Conservation (phyloP, 2,797 vertebrate genomes). For the Myotis vivesi region DNA sequence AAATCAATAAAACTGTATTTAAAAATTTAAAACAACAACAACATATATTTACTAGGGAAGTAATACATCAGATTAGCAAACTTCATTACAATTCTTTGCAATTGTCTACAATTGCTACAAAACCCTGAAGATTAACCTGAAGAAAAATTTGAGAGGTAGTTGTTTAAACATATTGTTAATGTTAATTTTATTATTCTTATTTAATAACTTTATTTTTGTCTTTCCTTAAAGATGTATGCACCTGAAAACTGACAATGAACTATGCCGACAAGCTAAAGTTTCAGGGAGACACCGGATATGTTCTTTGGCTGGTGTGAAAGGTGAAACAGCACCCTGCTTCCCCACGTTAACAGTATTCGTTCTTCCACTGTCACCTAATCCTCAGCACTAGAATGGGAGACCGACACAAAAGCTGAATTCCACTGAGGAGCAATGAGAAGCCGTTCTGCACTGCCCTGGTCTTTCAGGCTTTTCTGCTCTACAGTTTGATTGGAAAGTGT, state of each 20-base stretch:
- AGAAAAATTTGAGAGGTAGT: background rate
- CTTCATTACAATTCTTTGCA: background rate
- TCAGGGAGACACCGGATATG: conserved; percentile 28
- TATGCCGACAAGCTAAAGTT: background rate
- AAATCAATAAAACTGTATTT: no score
- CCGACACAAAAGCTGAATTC: background rate
- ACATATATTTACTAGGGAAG: background rate
- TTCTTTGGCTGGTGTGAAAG: background rate
- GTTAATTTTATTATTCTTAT: background rate
- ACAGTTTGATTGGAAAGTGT: background rate
- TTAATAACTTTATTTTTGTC: background rate
- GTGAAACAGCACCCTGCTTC: background rate
- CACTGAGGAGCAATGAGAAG: background rate
- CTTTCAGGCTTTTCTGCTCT: background rate
- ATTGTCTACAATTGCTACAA: background rate
- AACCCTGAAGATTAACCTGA: background rate
- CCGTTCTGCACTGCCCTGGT: background rate
- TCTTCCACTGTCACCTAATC: conserved; percentile 44
- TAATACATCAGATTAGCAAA: background rate
- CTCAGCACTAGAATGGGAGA: background rate
- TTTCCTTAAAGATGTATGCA: background rate
- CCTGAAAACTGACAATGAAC: background rate
- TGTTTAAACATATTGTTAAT: background rate
- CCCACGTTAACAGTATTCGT: background rate
- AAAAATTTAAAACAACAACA: background rate